Evolutionary conservation across 1,140 invertebrate species (phyloP).

Genomic region (Ips nitidus): DNA sequence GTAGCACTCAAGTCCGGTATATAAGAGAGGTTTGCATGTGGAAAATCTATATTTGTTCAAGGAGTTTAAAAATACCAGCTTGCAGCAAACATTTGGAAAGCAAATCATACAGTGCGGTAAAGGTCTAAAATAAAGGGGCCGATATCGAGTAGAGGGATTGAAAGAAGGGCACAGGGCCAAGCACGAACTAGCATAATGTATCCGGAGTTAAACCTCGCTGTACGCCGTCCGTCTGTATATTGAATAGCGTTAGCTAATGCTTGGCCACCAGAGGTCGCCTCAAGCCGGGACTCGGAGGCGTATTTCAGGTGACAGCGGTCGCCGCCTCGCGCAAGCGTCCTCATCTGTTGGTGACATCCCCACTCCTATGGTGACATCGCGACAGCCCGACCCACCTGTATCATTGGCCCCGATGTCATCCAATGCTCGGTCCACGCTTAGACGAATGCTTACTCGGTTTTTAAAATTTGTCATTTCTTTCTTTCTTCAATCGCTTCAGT

Average conservation of each 20-base stretch:
- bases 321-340: constrained; percentile 50
- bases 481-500: background rate
- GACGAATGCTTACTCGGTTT: constrained; percentile 6
- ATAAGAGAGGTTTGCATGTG: background rate
- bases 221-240: constrained; percentile 24
- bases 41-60: background rate
- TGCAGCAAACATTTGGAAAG: no score
- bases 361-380: constrained; percentile 47
- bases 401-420: constrained; percentile 50
- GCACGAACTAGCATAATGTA: no score
- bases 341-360: constrained; percentile 50
- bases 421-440: constrained; percentile 45
- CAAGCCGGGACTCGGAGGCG: constrained; percentile 49
- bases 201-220: constrained; percentile 2
- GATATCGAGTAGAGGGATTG: no score
- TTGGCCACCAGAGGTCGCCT: constrained; percentile 46
- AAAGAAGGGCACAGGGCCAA: no score
- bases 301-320: constrained; percentile 50
- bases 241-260: constrained; percentile 21
- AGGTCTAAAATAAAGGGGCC: no score
- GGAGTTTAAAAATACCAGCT: no score
- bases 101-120: no score
- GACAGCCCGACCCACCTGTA: constrained; percentile 52
- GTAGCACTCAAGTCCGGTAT: no score
- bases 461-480: constrained; percentile 20